Evolutionary conservation across 2,797 vertebrate species (phyloP).

Genomic region (Gadopsis marmoratus): DNA sequence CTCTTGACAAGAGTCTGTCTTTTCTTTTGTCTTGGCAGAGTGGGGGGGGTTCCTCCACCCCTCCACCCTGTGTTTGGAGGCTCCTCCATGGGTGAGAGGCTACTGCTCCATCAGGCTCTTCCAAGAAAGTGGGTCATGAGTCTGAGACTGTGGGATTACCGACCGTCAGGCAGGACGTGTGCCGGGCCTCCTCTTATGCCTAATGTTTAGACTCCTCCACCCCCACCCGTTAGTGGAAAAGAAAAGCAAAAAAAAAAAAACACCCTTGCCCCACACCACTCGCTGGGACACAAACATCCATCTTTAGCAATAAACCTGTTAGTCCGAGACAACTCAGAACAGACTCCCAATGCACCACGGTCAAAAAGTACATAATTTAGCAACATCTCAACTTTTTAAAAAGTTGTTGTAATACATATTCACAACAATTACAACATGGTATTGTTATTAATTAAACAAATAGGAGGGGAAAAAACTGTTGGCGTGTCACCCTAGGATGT

Average conservation of each 20-base stretch:
- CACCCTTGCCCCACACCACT: conserved; percentile 24
- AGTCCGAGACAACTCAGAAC: conserved; percentile 28
- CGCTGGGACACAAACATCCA: conserved; percentile 30
- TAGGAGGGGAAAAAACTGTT: background rate
- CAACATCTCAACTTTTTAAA: conserved; percentile 2
- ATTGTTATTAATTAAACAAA: background rate
- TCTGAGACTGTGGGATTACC: conserved; percentile 87
- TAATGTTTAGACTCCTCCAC: conserved; percentile 62
- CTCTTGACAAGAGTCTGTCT: conserved; percentile 67
- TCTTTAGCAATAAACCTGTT: conserved; percentile 49
- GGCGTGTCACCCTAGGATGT: conserved; percentile 17
- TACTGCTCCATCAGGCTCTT: conserved; percentile 73
- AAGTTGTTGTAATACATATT: background rate
- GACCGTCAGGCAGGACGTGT: conserved; percentile 76
- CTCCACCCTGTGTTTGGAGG: conserved; percentile 74
- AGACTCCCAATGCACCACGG: background rate
- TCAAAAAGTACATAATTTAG: background rate
- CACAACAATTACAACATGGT: background rate
- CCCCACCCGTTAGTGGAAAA: conserved; percentile 42
- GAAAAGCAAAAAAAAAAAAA: conserved; percentile 48
- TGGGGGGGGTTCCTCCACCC: conserved; percentile 46
- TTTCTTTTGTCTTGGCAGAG: conserved; percentile 76
- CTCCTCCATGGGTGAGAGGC: conserved; percentile 70
- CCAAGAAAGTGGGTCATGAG: conserved; percentile 89
- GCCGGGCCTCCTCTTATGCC: conserved; percentile 76